Base-by-base conservation (phyloP, 53 echinoderm and acorn worm genomes). In the Echinometra lucunter region DNA sequence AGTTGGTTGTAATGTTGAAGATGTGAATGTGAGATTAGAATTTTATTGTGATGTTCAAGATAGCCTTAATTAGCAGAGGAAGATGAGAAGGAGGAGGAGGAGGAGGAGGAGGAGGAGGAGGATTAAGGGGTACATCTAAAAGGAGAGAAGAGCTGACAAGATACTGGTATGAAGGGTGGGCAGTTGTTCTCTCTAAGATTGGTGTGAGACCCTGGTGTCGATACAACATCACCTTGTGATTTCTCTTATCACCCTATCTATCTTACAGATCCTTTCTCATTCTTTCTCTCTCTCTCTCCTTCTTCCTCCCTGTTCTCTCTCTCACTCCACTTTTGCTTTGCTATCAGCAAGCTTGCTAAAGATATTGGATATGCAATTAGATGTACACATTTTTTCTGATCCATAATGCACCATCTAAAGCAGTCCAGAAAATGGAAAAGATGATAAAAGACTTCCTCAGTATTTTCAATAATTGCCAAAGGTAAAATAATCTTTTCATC, bases 151-250 rank as follows among this genome's bases (percentile, higher is more conserved):
- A 21, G 19, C 35, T 7, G 38, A 15, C 75, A 17, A 75, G 13
- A 15, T 37, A 37, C 10, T 37, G 42, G 83, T 83, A 47, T 83
- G 83, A 83, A 83, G 80, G 83, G 47, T 47, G 80, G 83, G 47
- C 47, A 47, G 83, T 47, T n/a, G 17, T 45, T 45, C 83, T 83
- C 34, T 40, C 21, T 18, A 10, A 42, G 80, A 80, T 80, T 27
- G 83, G 45, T 83, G 83, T 83, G 83, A 83, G 83, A 83, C 83
- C 83, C 47, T 83, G 83, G 83, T 45, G 27, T 45, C 4, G 10
- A n/a, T 27, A 1, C 45, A 47, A 38, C 15, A 45, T 47, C 47
- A 18, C 47, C 83, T 47, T 45, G 83, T 45, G 83, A 83, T 47
- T 47, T 15, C 42, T 80, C 42, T 80, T 80, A 40, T 80, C 80